Percentiles rank a stretch among this genome's conserved stretches.
phyloP scores from a whole-genome alignment of 2,113 vertebrate genomes.

The Ranitomeya variabilis region DNA sequence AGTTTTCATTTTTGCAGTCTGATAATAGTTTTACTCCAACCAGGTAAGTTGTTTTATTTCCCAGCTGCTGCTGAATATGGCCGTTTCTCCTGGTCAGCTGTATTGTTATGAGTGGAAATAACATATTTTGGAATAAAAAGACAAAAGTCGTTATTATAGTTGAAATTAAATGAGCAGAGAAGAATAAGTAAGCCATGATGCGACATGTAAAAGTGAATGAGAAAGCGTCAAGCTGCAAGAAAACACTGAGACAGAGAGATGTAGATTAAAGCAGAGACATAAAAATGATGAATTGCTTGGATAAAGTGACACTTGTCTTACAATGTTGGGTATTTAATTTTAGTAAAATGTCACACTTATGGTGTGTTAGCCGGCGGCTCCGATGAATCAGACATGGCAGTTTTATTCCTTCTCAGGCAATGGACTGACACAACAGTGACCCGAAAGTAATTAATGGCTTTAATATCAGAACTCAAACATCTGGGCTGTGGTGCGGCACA shows the following conservation, averaged over 20 bases:
- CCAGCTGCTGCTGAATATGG: background rate
- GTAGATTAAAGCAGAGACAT: constrained; percentile 52
- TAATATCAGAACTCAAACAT: constrained; percentile 54
- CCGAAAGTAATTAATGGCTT: constrained; percentile 59
- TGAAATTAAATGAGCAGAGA: background rate
- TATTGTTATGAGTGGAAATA: background rate
- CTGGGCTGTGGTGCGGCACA: constrained; percentile 35
- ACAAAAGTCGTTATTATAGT: background rate
- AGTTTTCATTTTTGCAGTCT: background rate
- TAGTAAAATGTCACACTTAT: constrained; percentile 58
- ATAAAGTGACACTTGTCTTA: constrained; percentile 58
- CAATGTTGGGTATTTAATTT: constrained; percentile 55
- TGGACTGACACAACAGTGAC: constrained; percentile 54
- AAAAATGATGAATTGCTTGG: constrained; percentile 54
- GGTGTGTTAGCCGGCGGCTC: constrained; percentile 51
- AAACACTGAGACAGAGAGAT: constrained; percentile 38
- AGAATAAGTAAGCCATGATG: background rate
- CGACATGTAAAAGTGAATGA: background rate
- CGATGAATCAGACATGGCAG: constrained; percentile 55
- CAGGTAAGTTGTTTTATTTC: too few species aligned
- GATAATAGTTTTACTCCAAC: too few species aligned
- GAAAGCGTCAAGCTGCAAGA: background rate
- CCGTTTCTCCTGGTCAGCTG: background rate
- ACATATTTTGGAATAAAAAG: background rate
- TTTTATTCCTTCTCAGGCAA: constrained; percentile 50